These are phyloP conservation scores for Sebastes elongatus DNA, from an alignment of 2,797 vertebrate genomes.

Conservation along the genomic window DNA sequence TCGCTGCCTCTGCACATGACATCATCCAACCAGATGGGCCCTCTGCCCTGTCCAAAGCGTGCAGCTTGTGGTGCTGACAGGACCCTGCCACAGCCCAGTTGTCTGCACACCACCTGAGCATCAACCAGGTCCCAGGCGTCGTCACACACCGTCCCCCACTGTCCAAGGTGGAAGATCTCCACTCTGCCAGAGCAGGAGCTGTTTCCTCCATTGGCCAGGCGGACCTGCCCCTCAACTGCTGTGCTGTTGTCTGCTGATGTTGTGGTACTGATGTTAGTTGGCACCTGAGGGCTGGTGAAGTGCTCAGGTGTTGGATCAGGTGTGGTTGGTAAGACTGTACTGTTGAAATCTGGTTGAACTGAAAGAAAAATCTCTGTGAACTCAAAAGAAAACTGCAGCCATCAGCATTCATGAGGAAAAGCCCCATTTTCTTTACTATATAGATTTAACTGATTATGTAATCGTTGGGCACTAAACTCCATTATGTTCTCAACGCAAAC, in stretches of 20 bases:
- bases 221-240: slow-evolving; percentile 38
- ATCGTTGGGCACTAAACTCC: too few species aligned
- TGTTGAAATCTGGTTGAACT: too few species aligned
- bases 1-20: slow-evolving; percentile 52
- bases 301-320: background rate
- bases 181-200: slow-evolving; percentile 65
- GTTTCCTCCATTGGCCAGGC: slow-evolving; percentile 49
- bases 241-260: background rate
- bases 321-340: background rate
- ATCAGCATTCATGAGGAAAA: too few species aligned
- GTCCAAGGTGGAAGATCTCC: slow-evolving; percentile 61
- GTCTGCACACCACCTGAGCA: slow-evolving; percentile 68
- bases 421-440: too few species aligned
- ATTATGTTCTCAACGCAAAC: too few species aligned
- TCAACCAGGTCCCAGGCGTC: slow-evolving; percentile 44
- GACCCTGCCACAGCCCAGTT: slow-evolving; percentile 66
- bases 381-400: too few species aligned
- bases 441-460: too few species aligned
- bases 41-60: slow-evolving; percentile 51
- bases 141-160: slow-evolving; percentile 74
- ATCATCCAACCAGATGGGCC: slow-evolving; percentile 66
- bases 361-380: too few species aligned
- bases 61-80: background rate
- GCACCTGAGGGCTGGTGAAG: background rate
- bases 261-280: background rate